Evolutionary conservation across 2,113 vertebrate species (phyloP).

Genomic region (Thinocorus orbignyianus): DNA sequence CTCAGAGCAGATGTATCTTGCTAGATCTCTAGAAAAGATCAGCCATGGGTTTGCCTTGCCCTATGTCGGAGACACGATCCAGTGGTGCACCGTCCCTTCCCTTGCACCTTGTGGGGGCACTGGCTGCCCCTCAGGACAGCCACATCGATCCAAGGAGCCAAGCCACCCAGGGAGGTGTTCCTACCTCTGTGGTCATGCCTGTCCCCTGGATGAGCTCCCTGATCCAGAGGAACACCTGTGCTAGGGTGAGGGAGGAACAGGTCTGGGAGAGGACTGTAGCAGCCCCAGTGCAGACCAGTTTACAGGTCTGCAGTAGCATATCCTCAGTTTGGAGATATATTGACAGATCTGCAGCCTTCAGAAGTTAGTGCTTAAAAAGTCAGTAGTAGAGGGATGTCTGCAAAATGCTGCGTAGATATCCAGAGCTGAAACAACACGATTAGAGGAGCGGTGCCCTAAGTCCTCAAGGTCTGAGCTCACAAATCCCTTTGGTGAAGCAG

Average conservation of each 20-base stretch:
- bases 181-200: neutral
- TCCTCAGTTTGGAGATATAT: neutral
- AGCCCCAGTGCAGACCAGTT: neutral
- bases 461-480: neutral
- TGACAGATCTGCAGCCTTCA: neutral
- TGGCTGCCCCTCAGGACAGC: neutral
- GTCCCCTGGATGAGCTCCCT: neutral
- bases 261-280: neutral
- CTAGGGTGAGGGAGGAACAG: neutral
- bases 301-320: neutral
- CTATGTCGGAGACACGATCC: neutral
- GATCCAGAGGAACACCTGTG: neutral
- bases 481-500: neutral
- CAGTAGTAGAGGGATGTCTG: neutral
- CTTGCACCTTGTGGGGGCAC: neutral
- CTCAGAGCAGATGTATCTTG: neutral
- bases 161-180: neutral
- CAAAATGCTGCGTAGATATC: neutral
- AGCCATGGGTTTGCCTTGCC: neutral
- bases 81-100: neutral
- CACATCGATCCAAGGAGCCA: rapidly evolving
- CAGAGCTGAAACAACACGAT: neutral
- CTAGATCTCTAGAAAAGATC: neutral
- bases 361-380: neutral
- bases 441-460: neutral